phyloP scores from a whole-genome alignment of 2,888 invertebrate genomes.

The Hypolimnas misippus region DNA sequence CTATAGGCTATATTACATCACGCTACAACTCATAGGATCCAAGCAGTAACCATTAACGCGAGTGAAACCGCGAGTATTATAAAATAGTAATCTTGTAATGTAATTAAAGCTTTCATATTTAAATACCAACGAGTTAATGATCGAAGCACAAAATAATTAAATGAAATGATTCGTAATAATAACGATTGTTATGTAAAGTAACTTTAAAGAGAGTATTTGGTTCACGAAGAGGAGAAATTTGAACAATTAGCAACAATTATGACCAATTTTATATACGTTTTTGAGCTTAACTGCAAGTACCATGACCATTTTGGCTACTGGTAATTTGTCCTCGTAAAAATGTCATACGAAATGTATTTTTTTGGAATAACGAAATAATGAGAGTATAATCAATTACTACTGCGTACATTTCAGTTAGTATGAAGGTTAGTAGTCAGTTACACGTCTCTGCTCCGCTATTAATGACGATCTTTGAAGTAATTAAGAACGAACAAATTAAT shows the following conservation, averaged over 20 bases:
- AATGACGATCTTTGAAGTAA: no score
- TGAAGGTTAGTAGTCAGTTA: no score
- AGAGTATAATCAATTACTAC: no score
- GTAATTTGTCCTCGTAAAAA: not conserved
- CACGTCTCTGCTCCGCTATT: no score
- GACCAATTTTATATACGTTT: not conserved
- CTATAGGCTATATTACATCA: no score
- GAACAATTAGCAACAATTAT: constrained; percentile 5
- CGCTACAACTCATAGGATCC: no score
- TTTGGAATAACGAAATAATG: no score
- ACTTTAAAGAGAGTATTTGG: not conserved
- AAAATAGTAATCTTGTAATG: not conserved
- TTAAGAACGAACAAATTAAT: no score
- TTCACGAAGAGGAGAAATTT: not conserved
- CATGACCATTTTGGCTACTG: not conserved
- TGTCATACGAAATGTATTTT: no score
- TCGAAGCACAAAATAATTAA: not conserved
- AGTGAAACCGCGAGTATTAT: no score
- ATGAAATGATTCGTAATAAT: constrained; percentile 1
- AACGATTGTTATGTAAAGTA: constrained; percentile 11
- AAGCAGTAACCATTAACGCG: no score
- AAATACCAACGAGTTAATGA: constrained; percentile 5
- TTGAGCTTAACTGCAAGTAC: not conserved
- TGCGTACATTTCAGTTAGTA: no score
- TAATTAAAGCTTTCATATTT: not conserved